These are phyloP conservation scores for Ochropleura leucogaster DNA, from an alignment of 2,888 invertebrate genomes.

Conservation along the genomic window DNA sequence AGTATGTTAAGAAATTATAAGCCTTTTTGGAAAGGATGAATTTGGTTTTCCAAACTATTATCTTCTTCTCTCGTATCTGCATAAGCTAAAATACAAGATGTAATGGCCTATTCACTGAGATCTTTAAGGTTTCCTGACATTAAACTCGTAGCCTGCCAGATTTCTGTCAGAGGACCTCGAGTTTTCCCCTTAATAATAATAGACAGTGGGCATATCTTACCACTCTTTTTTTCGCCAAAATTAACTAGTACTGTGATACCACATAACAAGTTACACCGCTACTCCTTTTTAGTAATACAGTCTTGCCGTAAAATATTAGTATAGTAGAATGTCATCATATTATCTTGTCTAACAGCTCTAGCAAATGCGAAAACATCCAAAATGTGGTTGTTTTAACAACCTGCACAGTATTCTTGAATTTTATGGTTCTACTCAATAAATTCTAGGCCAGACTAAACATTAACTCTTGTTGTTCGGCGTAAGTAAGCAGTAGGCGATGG, in stretches of 20 bases:
- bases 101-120: not conserved
- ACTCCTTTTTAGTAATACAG: not conserved
- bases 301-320: not conserved
- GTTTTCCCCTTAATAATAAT: not conserved
- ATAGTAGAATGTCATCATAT: not conserved
- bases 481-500: not conserved
- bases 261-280: no score
- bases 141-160: not conserved
- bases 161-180: no score
- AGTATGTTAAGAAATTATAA: not conserved
- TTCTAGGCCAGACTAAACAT: conserved; percentile 43
- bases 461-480: conserved; percentile 1
- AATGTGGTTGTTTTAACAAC: not conserved
- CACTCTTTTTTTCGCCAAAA: not conserved
- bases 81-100: not conserved
- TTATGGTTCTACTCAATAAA: conserved; percentile 32
- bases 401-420: not conserved
- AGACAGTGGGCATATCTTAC: not conserved
- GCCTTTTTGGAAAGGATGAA: not conserved
- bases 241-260: not conserved
- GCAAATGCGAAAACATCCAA: not conserved
- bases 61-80: not conserved
- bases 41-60: no score
- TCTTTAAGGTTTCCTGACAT: not conserved
- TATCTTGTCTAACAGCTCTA: not conserved